Conservation (phyloP, 2,797 vertebrate species). For the Rhabdophis nuchalis region DNA sequence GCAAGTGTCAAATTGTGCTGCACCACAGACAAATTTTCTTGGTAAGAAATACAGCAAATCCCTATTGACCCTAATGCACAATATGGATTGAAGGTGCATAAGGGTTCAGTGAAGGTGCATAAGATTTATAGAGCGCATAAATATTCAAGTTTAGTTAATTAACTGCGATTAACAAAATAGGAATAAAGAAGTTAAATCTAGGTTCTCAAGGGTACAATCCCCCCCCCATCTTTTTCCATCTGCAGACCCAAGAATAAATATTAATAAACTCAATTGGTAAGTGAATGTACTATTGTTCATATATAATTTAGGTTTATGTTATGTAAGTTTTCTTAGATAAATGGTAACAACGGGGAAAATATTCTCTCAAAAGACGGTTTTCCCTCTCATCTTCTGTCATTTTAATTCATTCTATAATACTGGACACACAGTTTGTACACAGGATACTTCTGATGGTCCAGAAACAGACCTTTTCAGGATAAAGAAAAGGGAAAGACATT, state of each 20-base stretch:
- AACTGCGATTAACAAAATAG: background rate
- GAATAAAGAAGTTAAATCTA: background rate
- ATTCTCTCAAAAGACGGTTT: background rate
- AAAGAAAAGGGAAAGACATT: background rate
- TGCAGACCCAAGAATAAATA: background rate
- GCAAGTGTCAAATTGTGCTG: background rate
- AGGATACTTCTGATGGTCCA: constrained; percentile 24
- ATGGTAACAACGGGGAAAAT: background rate
- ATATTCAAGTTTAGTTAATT: background rate
- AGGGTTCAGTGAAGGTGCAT: background rate
- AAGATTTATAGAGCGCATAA: background rate
- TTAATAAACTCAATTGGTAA: background rate
- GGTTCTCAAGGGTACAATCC: background rate
- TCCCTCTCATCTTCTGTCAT: background rate
- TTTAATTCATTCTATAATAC: constrained; percentile 13
- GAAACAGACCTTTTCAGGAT: constrained; percentile 34
- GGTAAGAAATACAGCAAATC: background rate
- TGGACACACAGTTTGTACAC: constrained; percentile 22
- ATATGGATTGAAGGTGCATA: background rate
- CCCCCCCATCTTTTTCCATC: background rate
- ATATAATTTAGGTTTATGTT: background rate
- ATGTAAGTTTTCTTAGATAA: background rate
- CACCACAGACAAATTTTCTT: too few relatives aligned
- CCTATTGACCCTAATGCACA: background rate
- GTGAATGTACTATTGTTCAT: background rate